Evolutionary conservation across 1,140 invertebrate genomes (phyloP), one percentile per base, ranked within the genome.

Genomic region (Calephelis virginiensis): DNA sequence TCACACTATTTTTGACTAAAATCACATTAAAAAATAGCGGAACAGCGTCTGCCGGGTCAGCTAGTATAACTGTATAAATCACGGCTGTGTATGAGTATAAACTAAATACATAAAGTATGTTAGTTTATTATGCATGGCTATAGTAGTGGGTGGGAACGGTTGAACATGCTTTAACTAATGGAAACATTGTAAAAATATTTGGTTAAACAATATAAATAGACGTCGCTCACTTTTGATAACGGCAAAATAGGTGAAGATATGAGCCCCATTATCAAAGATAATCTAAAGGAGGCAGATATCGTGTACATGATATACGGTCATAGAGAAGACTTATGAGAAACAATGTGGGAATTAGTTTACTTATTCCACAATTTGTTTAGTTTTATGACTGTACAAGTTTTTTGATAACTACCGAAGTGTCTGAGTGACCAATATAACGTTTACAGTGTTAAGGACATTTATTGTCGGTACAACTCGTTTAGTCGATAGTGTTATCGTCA

Each of bases 401-500:
- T 65, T 43, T 69, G 63, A 69, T 69, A 69, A 61, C 63, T 64
- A 61, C 61, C 12, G 63, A 64, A 40, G 63, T 38, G 62, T 49
- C 40, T 53, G 10, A 49, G 48, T 50, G 62, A n/a, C 63, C 37
- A 64, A 64, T 40, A 40, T 56, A 56, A 50, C 63, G 63, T 64
- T 45, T 50, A 64, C 37, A 64, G 63, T 53, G 50, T 61, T 68
- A 67, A 65, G 28, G 67, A 71, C 67, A 62, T 72, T 69, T 71
- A 69, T 72, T 74, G 67, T 74, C 71, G 69, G 66, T 69, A 40
- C 59, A 56, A 66, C 69, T 71, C 66, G 64, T 70, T 77, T 72
- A 64, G 65, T 66, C 70, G 80, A 85, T 84, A 80, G 76, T 73
- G 75, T 79, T 80, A 82, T 83, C 83, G 77, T 78, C 68, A 78